These are phyloP conservation scores for Grammomys surdaster DNA, from an alignment of 2,113 vertebrate species.

Conservation along the genomic window DNA sequence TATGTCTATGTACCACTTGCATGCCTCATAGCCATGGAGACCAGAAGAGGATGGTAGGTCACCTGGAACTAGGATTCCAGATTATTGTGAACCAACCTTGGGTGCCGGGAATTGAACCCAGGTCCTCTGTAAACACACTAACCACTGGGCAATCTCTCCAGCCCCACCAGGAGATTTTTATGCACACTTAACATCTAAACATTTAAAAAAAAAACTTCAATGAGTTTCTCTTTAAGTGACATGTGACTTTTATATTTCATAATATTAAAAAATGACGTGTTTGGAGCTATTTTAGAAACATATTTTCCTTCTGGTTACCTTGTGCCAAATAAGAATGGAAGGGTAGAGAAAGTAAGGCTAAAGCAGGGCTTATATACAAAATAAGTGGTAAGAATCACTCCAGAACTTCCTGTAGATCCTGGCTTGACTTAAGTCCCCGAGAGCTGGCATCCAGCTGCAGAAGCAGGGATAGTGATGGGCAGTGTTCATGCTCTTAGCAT, in stretches of 20 bases:
- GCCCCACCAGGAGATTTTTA: not conserved
- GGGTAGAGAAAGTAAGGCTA: not conserved
- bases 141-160: not conserved
- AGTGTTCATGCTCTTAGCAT: accelerated
- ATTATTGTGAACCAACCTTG: not conserved
- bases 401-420: not conserved
- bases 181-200: not conserved
- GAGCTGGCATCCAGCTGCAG: not conserved
- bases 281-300: not conserved
- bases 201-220: not conserved
- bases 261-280: not conserved
- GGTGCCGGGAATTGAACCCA: not conserved
- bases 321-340: not conserved
- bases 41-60: not conserved
- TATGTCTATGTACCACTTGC: not conserved
- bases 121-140: not conserved
- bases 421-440: not conserved
- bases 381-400: not conserved
- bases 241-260: not conserved
- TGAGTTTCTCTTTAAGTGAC: not conserved
- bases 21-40: not conserved
- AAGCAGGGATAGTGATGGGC: not conserved
- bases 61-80: not conserved
- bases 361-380: not conserved
- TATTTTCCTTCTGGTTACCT: not conserved